Evolutionary conservation across 2,888 invertebrate species (phyloP), one percentile per base, ranked within the genome.

Genomic region (Automeris io): DNA sequence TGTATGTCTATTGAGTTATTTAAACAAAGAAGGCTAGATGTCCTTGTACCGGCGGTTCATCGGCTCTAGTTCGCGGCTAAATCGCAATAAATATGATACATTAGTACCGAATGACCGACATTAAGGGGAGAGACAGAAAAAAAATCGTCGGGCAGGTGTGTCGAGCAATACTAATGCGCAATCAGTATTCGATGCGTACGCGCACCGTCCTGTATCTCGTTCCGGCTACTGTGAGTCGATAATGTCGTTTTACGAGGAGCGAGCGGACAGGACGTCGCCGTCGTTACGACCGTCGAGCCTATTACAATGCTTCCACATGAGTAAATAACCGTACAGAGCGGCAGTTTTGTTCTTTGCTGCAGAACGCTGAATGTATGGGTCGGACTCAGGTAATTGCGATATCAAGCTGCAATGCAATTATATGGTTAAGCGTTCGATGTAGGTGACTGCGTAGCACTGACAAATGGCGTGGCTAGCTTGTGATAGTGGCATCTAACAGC

Each of bases 191-290:
- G 66, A 68, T 49, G 69, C 79, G 75, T 70, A 73, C 56, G 65
- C 74, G 66, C 83, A 82, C 60, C 83, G 86, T 85, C 86, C 86
- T 86, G 86, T 86, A 82, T 76, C 70, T 73, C 83, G 86, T 86
- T 86, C 86, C 86, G 86, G 86, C 86, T 86, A 83, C 86, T 82
- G 86, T 83, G 78, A 70, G 75, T 86, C 82, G 82, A 82, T 86
- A 83, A 79, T 85, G 85, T 85, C 79, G 75, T 83, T 86, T 86
- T 86, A 86, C 82, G 86, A 86, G 72, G 76, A 70, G 80, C 74
- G 66, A 68, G 75, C 77, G 79, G 82, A 82, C 82, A 83, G 85
- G 85, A 86, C 86, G 86, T 85, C 79, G 83, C 77, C 80, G 80
- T 80, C 85, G 83, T 85, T 78, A 77, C 71, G 76, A 80, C 81